A percentile compares a stretch with the other conserved stretches of the same genome.
phyloP scores from a whole-genome alignment of 2,797 vertebrate species.

The Acrocephalus scirpaceus region DNA sequence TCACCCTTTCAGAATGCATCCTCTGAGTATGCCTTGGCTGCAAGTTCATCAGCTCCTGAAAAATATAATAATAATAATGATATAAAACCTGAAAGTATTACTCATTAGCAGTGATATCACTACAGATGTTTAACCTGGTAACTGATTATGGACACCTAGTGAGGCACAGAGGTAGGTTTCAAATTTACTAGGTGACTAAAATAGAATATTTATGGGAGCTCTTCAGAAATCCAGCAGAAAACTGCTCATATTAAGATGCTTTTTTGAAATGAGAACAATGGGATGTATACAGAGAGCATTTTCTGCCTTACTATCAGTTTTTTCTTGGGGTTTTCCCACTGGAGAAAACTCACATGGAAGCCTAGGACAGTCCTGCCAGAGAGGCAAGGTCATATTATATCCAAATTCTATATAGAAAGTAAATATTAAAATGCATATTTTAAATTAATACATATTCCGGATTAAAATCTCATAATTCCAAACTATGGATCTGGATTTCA shows the following conservation, averaged over 20 bases:
- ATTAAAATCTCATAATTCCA: not conserved
- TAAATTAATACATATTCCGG: not conserved
- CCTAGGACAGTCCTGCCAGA: not conserved
- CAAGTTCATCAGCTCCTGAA: not conserved
- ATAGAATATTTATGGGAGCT: not conserved
- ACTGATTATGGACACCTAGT: conserved; percentile 29
- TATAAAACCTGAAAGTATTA: conserved; percentile 70
- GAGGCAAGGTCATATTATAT: not conserved
- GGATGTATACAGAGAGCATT: not conserved
- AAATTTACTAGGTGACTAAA: not conserved
- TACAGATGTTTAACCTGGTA: conserved; percentile 69
- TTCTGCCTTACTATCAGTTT: not conserved
- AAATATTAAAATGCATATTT: not conserved
- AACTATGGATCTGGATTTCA: not conserved
- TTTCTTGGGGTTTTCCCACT: not conserved
- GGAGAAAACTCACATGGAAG: not conserved
- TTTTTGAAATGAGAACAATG: not conserved
- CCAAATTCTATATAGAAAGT: not conserved
- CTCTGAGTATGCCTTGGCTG: not conserved
- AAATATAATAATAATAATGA: not conserved
- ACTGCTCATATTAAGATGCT: not conserved
- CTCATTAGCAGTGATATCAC: conserved; percentile 70
- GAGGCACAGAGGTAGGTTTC: not conserved
- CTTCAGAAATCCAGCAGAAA: not conserved
- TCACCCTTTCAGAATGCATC: not conserved